Base-by-base conservation (phyloP, 2,113 vertebrate species). In the Pygoscelis adeliae region DNA sequence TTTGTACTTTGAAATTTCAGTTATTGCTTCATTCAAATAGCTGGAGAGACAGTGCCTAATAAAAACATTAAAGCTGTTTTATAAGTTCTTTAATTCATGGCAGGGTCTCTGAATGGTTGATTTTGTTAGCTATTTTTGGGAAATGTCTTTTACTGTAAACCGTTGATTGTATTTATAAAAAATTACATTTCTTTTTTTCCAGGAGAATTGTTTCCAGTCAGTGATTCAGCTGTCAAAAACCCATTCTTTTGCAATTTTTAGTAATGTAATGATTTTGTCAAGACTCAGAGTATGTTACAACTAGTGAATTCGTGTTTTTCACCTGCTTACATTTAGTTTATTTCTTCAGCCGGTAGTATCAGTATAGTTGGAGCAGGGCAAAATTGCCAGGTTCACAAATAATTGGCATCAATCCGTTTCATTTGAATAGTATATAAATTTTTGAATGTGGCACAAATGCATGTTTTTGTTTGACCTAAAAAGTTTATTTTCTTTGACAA, bases 101-200 rank as follows among this genome's bases (percentile, higher is more conserved):
- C 9, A 17, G 8, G 62, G 50, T 59, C 59, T 83, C 38, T 65
- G 82, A 90, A 38, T 3, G 6, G 67, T 42, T 8, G 0, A 29
- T 71, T 95, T 86, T 84, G 55, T 61, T 47, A 89, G 56, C 83
- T 89, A 23, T 67, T 96, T 92, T 81, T 5, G 40, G 91, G 52
- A 91, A 92, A 92, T 53, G 44, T 44, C 92, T 94, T 85, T 94
- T 93, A 88, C 97, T 53, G 65, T 97, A 96, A 91, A 73, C 59
- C 4, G 2, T 32, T 96, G 50, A 56, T 63, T 73, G 26, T 83
- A 61, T 78, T 87, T 96, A 69, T 77, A 59, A 93, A 87, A 89
- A 89, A 62, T 10, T 13, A 4, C 9, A 11, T 7, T 23, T 36
- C 21, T 42, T 67, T 84, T 76, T 73, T 66, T 83, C 50, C 32